Evolutionary conservation across 2,888 invertebrate species (phyloP).

Genomic region (Campopleginae sp.): DNA sequence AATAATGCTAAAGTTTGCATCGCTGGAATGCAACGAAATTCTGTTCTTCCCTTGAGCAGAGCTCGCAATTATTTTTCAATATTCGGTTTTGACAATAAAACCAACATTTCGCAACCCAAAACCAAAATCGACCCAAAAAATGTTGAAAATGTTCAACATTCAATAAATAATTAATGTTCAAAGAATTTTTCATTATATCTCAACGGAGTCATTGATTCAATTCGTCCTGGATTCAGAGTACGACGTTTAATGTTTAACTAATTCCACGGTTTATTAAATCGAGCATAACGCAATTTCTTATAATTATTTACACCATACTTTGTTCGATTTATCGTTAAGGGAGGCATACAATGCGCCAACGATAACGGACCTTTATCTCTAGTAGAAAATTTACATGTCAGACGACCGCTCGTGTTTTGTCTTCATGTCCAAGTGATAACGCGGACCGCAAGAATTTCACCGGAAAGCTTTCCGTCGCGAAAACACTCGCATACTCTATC

Average conservation of each 20-base stretch:
- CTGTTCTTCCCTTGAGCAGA: too few species aligned
- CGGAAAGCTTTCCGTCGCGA: background rate
- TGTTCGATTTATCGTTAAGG: background rate
- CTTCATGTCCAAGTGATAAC: slow-evolving; percentile 35
- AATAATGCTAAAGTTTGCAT: too few species aligned
- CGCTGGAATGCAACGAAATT: too few species aligned
- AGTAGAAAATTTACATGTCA: background rate
- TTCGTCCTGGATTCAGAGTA: background rate
- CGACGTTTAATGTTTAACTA: background rate
- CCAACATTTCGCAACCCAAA: too few species aligned
- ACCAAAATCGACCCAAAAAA: too few species aligned
- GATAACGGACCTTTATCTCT: background rate
- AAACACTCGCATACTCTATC: background rate
- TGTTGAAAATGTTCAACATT: too few species aligned
- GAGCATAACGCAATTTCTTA: background rate
- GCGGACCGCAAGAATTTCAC: slow-evolving; percentile 12
- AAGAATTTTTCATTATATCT: too few species aligned
- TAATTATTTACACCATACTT: background rate
- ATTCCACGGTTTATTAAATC: background rate
- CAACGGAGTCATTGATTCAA: too few species aligned
- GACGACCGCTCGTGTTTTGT: slow-evolving; percentile 7
- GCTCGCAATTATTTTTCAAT: too few species aligned
- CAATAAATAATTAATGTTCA: too few species aligned
- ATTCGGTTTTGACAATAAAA: too few species aligned
- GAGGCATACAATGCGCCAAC: background rate